phyloP scores from a whole-genome alignment of 2,797 vertebrate species.

The Diplodus sargus region DNA sequence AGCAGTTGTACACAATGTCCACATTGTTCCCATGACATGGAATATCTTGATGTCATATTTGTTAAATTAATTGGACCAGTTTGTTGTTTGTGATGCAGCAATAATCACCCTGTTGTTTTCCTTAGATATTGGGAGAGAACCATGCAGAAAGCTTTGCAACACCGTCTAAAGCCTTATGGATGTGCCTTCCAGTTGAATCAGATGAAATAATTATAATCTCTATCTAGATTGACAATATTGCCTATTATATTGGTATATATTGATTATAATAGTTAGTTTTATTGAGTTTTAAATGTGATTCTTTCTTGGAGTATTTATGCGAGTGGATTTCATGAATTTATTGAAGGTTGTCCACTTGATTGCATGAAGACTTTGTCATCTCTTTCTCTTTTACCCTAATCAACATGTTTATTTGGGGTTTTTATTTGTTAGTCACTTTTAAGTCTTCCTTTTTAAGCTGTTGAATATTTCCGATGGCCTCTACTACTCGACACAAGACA shows the following conservation, averaged over 20 bases:
- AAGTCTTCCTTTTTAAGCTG: conserved; percentile 89
- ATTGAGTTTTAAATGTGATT: conserved; percentile 80
- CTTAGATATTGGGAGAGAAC: conserved; percentile 84
- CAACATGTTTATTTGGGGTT: conserved; percentile 74
- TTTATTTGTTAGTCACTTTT: conserved; percentile 74
- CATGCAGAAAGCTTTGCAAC: conserved; percentile 86
- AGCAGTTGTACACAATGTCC: conserved; percentile 59
- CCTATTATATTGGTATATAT: conserved; percentile 59
- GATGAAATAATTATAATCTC: conserved; percentile 88
- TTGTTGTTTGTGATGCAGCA: conserved; percentile 90
- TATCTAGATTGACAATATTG: conserved; percentile 72
- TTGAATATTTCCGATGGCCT: conserved; percentile 52
- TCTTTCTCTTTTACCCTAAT: conserved; percentile 39
- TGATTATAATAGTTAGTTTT: conserved; percentile 60
- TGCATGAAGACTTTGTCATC: conserved; percentile 76
- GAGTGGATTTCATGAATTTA: conserved; percentile 83
- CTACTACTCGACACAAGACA: conserved; percentile 39
- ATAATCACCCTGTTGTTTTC: conserved; percentile 90
- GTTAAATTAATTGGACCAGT: conserved; percentile 70
- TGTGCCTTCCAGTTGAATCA: conserved; percentile 93
- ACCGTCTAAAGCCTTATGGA: conserved; percentile 94
- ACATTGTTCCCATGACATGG: conserved; percentile 44
- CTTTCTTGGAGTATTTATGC: conserved; percentile 70
- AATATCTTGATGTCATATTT: conserved; percentile 70
- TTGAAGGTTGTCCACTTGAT: conserved; percentile 81